Evolutionary conservation across 2,888 invertebrate genomes (phyloP).

Genomic region (Coelopa pilipes): DNA sequence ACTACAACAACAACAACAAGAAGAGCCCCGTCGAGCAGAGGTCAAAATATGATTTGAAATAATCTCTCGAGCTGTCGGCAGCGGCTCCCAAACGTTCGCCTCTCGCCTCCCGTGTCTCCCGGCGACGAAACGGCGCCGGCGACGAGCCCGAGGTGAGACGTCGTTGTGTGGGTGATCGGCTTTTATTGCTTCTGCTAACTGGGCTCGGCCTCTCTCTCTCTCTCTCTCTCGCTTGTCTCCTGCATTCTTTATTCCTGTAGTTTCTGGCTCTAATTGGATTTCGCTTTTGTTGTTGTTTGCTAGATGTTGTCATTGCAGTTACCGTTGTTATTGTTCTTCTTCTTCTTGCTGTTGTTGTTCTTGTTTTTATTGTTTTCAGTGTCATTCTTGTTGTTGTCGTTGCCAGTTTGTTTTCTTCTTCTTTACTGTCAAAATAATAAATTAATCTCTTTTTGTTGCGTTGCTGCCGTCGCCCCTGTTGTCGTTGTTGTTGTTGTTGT

Average conservation of each 20-base stretch:
- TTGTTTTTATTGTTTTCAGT: background rate
- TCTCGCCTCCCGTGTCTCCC: too few species aligned
- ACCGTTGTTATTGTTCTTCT: background rate
- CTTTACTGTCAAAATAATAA: too few species aligned
- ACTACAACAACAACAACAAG: too few species aligned
- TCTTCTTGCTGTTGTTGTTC: background rate
- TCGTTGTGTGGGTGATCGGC: too few species aligned
- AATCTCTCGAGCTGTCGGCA: background rate
- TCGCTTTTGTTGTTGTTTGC: slow-evolving; percentile 7
- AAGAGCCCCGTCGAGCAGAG: background rate
- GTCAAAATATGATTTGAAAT: slow-evolving; percentile 13
- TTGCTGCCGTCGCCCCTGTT: too few species aligned
- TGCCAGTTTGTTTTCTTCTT: too few species aligned
- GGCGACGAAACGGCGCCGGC: too few species aligned
- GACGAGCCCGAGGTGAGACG: too few species aligned
- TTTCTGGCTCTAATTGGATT: slow-evolving; percentile 11
- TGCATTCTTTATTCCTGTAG: background rate
- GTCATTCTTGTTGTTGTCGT: background rate
- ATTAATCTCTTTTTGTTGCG: too few species aligned
- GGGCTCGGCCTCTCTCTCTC: too few species aligned
- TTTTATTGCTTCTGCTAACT: too few species aligned
- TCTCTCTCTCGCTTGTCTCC: background rate
- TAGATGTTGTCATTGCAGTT: background rate
- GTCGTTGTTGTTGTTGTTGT: too few species aligned
- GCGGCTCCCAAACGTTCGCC: background rate